Conservation (phyloP, 2,113 vertebrate species). For the Halichoeres trimaculatus region DNA sequence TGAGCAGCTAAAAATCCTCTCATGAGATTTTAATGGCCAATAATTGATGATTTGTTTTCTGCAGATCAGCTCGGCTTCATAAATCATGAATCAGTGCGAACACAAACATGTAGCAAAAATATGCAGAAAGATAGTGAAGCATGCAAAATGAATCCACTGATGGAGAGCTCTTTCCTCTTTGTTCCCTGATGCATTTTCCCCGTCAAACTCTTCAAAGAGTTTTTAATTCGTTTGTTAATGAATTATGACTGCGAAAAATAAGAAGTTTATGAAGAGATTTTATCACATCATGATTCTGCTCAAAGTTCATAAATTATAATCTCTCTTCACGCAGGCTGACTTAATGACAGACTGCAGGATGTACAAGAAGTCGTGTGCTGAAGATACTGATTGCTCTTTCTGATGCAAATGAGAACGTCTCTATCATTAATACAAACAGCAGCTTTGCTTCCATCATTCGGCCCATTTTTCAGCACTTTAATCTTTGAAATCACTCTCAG, state of each 20-base stretch:
- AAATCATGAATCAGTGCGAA: not conserved
- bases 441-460: not conserved
- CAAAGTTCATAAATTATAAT: not conserved
- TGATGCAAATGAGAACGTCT: not conserved
- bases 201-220: not conserved
- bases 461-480: conserved; percentile 21
- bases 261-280: not conserved
- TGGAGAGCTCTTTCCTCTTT: not conserved
- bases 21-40: not conserved
- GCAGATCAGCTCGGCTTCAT: not conserved
- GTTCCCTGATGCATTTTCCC: not conserved
- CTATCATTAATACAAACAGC: conserved; percentile 1
- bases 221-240: not conserved
- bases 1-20: too few species aligned
- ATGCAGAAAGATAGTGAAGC: too few species aligned
- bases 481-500: not conserved
- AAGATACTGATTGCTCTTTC: not conserved
- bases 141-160: not conserved
- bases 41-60: not conserved
- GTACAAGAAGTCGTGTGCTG: not conserved
- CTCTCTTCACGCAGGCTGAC: not conserved
- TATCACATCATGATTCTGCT: not conserved
- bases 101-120: not conserved
- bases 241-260: not conserved
- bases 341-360: not conserved